Conservation (phyloP, 1,140 invertebrate species). For the Neodiprion fabricii region DNA sequence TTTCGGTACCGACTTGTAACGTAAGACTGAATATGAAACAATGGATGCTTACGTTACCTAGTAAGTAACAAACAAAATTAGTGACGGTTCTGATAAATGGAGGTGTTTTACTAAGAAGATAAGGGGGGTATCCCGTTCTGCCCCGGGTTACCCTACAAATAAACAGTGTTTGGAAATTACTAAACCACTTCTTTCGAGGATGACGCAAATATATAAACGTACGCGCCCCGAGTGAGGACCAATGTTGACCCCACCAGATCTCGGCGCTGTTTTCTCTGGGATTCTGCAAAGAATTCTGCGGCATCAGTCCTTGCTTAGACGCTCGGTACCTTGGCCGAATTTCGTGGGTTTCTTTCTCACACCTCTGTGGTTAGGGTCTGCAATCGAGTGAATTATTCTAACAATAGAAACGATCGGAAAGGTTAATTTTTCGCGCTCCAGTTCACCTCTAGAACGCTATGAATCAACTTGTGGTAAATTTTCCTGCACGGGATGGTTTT, state of each 20-base stretch:
- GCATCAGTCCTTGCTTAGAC: slow-evolving; percentile 39
- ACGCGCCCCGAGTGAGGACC: slow-evolving; percentile 23
- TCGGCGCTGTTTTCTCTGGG: slow-evolving; percentile 37
- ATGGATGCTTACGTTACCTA: too few species aligned
- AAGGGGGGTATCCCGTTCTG: too few species aligned
- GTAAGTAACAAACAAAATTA: too few species aligned
- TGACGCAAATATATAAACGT: slow-evolving; percentile 34
- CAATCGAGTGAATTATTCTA: neutral
- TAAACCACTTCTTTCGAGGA: slow-evolving; percentile 8
- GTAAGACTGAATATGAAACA: too few species aligned
- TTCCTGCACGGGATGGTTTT: neutral
- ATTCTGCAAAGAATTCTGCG: slow-evolving; percentile 30
- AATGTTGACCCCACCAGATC: slow-evolving; percentile 6
- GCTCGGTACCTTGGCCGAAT: slow-evolving; percentile 17
- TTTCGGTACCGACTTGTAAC: too few species aligned
- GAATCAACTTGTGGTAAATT: neutral
- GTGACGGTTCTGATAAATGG: too few species aligned
- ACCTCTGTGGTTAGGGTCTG: slow-evolving; percentile 4
- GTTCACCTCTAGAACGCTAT: too few species aligned
- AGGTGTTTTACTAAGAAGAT: too few species aligned
- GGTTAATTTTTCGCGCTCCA: too few species aligned
- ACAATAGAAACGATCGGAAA: neutral
- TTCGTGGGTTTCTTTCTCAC: slow-evolving; percentile 17
- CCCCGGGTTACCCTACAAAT: too few species aligned
- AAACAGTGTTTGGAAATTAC: neutral